Conservation (phyloP, 92 coral and sea anemone species). For the Umimayanthus chanpuru region DNA sequence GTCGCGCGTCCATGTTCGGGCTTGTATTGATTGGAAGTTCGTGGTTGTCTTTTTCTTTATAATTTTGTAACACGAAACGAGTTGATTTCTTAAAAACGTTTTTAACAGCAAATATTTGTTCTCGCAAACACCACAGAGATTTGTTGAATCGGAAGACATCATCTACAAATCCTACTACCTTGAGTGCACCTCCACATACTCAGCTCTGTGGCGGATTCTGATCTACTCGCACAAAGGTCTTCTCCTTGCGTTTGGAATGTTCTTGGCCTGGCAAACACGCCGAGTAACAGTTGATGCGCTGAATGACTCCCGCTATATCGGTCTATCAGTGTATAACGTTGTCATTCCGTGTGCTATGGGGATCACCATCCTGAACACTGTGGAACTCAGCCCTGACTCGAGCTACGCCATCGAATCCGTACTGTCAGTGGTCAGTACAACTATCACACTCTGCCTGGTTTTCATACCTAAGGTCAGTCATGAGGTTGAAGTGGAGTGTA, state of each 20-base stretch:
- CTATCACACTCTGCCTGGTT: slow-evolving; percentile 62
- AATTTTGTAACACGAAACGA: background rate
- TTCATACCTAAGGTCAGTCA: slow-evolving; percentile 63
- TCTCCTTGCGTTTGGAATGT: slow-evolving; percentile 62
- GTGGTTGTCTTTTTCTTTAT: too few relatives aligned
- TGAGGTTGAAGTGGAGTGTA: too few relatives aligned
- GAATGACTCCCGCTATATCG: slow-evolving; percentile 67
- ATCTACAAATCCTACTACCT: slow-evolving; percentile 48
- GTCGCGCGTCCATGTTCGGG: too few relatives aligned
- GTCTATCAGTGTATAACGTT: slow-evolving; percentile 62
- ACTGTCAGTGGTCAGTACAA: slow-evolving; percentile 61
- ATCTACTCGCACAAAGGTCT: slow-evolving; percentile 65
- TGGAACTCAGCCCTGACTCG: slow-evolving; percentile 53
- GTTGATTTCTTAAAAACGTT: background rate
- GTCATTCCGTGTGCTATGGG: slow-evolving; percentile 69
- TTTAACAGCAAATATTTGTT: background rate
- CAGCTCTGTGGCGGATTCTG: slow-evolving; percentile 50
- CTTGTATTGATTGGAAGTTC: too few relatives aligned
- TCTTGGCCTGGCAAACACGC: slow-evolving; percentile 70
- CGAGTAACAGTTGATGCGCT: slow-evolving; percentile 50
- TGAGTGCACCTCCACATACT: slow-evolving; percentile 48
- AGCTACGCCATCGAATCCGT: slow-evolving; percentile 53
- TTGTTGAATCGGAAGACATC: slow-evolving; percentile 44
- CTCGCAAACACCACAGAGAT: slow-evolving; percentile 34
- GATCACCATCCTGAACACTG: slow-evolving; percentile 53